Evolutionary conservation across 1,140 invertebrate genomes (phyloP), one percentile per base, ranked within the genome.

Genomic region (Adoxophyes honmai): DNA sequence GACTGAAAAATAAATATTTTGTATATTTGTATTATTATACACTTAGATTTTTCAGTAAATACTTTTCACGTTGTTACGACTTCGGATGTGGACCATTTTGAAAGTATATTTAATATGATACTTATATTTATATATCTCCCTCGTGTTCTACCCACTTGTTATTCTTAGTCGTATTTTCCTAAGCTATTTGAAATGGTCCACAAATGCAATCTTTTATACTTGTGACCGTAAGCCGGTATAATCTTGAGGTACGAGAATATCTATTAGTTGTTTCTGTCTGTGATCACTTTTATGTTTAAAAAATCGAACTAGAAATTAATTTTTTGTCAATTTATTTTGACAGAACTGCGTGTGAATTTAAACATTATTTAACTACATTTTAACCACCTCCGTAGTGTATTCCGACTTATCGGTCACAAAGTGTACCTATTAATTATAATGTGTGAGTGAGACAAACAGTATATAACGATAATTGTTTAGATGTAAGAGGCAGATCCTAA

Each of bases 11-110:
- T 48, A 61, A 71, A 73, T 84, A 78, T 84, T 77, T 81, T 78
- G 74, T 79, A 80, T 81, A 79, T 81, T 79, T 79, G 74, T 73
- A 80, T 74, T 73, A 59, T 66, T 68, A 65, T 73, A 73, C 57
- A 58, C 55, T 58, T 55, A 57, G 54, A 60, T 57, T 52, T 63
- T 53, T 57, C 54, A 57, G 55, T 64, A 44, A 57, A 53, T 42
- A 38, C 15, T 28, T 34, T 21, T 60, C 55, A 58, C 38, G 52
- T 59, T 63, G 59, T 65, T 60, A 55, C n/a, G 36, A 35, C 59
- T 55, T 64, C 56, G 15, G 28, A 44, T 42, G 63, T 64, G 62
- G 62, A 58, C 58, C 62, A 64, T 62, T 64, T 42, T 58, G 35
- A 14, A 38, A 11, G 48, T 21, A 39, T 48, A 33, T 48, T 28